Percentiles rank a stretch among this genome's conserved stretches.
Conservation (phyloP, 2,888 invertebrate genomes). For the Parnassius smintheus region DNA sequence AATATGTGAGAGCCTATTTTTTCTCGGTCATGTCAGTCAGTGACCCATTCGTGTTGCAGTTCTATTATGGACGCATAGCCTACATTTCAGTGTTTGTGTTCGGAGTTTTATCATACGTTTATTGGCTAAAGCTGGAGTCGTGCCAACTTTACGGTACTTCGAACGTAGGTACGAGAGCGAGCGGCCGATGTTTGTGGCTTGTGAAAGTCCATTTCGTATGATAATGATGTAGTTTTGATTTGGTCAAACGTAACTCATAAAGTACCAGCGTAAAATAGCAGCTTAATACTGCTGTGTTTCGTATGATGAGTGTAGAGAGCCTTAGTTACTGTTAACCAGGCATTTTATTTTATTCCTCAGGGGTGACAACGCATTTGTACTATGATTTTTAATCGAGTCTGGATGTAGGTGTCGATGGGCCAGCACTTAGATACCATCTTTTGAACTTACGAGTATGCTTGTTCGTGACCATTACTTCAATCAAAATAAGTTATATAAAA, state of each 20-base stretch:
- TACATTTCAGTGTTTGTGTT: not conserved
- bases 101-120: constrained; percentile 8
- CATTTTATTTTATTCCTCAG: not conserved
- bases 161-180: not conserved
- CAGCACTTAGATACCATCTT: too few relatives aligned
- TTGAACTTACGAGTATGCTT: too few relatives aligned
- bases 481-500: too few relatives aligned
- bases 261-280: not conserved
- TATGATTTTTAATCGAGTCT: not conserved
- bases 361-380: not conserved
- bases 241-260: not conserved
- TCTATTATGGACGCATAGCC: too few relatives aligned
- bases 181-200: constrained; percentile 1
- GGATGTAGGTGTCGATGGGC: too few relatives aligned
- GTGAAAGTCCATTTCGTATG: constrained; percentile 1
- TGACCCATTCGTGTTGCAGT: too few relatives aligned
- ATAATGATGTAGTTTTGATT: constrained; percentile 11
- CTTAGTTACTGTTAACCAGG: too few relatives aligned
- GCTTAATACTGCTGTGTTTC: not conserved
- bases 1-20: too few relatives aligned
- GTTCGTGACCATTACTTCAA: too few relatives aligned
- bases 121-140: constrained; percentile 11
- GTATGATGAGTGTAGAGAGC: too few relatives aligned
- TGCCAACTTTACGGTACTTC: constrained; percentile 9
- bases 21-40: too few relatives aligned